Evolutionary conservation across 2,797 vertebrate species (phyloP), one percentile per base, ranked within the genome.

Genomic region (Heliangelus exortis): DNA sequence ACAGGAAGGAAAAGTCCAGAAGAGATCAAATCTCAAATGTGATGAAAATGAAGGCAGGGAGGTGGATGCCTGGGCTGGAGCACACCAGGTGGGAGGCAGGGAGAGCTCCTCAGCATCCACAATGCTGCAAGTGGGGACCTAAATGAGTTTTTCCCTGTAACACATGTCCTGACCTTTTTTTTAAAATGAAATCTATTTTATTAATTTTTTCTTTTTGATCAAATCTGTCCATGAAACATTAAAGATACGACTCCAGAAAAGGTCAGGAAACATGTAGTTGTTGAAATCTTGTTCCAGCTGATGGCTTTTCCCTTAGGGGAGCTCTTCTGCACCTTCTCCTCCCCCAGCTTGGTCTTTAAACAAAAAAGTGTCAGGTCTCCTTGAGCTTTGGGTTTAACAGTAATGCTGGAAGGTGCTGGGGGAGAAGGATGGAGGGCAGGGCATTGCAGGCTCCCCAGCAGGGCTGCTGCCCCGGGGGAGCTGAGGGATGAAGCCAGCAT

Each of bases 91-190:
- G 43, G 77, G 86, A 85, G 57, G 75, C 47, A 80, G 48, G 76
- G 69, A 75, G 59, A 39, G 14, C 75, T 91, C 34, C 54, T 78
- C 2, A 0, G 54, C 89, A 80, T 81, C 73, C 18, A 34, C 9
- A 50, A 89, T 75, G 78, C 36, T 6, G 71, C 71, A 51, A 69
- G 75, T 71, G 71, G 69, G 76, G 87, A 89, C 89, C 50, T 79
- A 74, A 97, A 97, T 98, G 97, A 97, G 94, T 96, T 98, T 98
- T 97, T 96, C 83, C 54, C 87, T 91, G 73, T 92, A 97, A 98
- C 97, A 97, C 92, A 55, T 96, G 87, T 96, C 89, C 61, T 98
- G 98, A 99, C 98, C 98, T 99, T 99, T 98, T 97, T 98, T 96
- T 71, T 95, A 95, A 96, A 97, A 97, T 95, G 92, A 95, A 98